phyloP scores from a whole-genome alignment of 2,888 invertebrate species.

The Dicycla oo region DNA sequence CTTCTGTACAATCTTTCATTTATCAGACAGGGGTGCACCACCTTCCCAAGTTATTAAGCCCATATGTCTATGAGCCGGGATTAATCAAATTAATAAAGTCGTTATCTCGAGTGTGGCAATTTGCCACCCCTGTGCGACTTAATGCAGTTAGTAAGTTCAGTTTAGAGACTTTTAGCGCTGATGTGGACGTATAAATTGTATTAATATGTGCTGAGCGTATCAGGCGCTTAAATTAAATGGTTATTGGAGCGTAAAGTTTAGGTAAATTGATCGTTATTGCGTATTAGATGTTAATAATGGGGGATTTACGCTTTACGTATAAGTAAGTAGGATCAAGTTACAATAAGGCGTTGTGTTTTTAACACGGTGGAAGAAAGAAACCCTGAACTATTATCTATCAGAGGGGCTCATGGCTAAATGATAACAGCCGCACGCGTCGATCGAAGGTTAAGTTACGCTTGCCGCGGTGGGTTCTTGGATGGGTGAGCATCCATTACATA shows the following conservation, averaged over 20 bases:
- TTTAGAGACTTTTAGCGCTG: slow-evolving; percentile 64
- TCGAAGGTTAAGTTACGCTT: no score
- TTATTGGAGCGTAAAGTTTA: slow-evolving; percentile 42
- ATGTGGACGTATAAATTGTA: slow-evolving; percentile 62
- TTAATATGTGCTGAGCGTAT: slow-evolving; percentile 57
- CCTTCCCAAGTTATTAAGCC: slow-evolving; percentile 71
- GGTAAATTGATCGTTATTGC: slow-evolving; percentile 49
- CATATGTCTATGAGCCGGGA: slow-evolving; percentile 73
- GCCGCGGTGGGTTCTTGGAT: no score
- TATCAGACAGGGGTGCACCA: slow-evolving; percentile 56
- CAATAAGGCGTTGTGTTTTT: background rate
- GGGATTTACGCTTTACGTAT: background rate
- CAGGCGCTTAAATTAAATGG: slow-evolving; percentile 38
- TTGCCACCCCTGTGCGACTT: slow-evolving; percentile 68
- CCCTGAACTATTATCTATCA: background rate
- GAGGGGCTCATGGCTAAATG: no score
- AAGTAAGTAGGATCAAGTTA: slow-evolving; percentile 5
- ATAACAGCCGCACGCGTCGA: no score
- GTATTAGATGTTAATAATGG: slow-evolving; percentile 24
- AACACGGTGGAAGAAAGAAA: background rate
- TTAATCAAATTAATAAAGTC: slow-evolving; percentile 84
- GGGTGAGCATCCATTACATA: no score
- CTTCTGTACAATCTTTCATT: slow-evolving; percentile 17
- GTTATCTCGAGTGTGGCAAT: slow-evolving; percentile 81
- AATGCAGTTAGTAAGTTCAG: slow-evolving; percentile 67